A percentile compares a stretch with the other conserved stretches of the same genome.
phyloP scores from a whole-genome alignment of 2,797 vertebrate species.

The Acanthiza pusilla region DNA sequence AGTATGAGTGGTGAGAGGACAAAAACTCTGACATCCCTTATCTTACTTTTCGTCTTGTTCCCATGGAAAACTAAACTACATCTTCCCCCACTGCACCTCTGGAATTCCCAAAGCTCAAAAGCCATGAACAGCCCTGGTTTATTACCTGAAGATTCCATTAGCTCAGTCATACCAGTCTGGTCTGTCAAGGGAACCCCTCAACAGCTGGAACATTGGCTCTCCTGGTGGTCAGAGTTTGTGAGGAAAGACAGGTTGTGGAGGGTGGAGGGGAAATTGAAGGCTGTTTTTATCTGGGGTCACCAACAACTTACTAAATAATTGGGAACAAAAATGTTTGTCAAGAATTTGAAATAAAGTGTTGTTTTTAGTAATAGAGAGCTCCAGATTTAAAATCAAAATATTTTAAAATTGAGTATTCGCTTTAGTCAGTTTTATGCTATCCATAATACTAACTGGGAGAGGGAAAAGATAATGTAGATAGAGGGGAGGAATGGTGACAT shows the following conservation, averaged over 20 bases:
- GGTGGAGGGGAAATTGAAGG: not conserved
- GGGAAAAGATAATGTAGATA: not conserved
- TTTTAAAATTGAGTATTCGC: not conserved
- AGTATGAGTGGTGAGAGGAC: not conserved
- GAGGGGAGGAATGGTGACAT: not conserved
- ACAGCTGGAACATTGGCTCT: not conserved
- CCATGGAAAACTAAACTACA: not conserved
- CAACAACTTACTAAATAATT: not conserved
- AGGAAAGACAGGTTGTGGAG: not conserved
- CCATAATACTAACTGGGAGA: not conserved
- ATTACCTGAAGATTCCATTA: not conserved
- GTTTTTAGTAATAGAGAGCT: not conserved
- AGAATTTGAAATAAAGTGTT: not conserved
- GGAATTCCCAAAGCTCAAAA: not conserved
- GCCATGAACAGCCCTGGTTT: not conserved
- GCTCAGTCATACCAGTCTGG: not conserved
- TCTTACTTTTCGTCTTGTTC: conserved; percentile 3
- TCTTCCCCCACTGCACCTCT: not conserved
- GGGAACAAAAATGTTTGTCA: not conserved
- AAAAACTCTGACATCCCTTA: not conserved
- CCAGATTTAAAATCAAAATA: not conserved
- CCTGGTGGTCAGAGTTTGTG: not conserved
- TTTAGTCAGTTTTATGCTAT: accelerated
- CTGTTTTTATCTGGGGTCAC: not conserved
- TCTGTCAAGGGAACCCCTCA: not conserved